Evolutionary conservation across 2,888 invertebrate genomes (phyloP).

Genomic region (Callyntrura sp.): DNA sequence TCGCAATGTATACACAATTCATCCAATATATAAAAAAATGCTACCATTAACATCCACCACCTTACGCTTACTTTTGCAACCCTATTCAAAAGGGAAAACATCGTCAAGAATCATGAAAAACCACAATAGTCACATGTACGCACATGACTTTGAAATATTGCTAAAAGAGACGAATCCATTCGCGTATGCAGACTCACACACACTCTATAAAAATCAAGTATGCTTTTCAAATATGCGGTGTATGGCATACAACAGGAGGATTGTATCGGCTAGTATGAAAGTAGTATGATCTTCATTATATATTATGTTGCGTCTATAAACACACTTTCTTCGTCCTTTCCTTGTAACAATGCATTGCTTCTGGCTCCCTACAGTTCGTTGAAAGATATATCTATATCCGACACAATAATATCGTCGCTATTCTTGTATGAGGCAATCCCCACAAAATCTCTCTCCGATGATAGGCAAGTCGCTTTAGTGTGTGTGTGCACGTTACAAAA

Average conservation of each 20-base stretch:
- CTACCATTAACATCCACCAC: constrained; percentile 25
- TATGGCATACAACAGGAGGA: neutral
- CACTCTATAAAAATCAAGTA: neutral
- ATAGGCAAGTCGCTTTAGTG: neutral
- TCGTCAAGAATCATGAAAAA: constrained; percentile 21
- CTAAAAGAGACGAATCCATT: neutral
- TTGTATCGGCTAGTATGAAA: neutral
- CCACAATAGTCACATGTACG: constrained; percentile 38
- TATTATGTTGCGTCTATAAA: constrained; percentile 34
- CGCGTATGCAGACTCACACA: neutral
- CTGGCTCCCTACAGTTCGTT: neutral
- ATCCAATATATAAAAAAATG: constrained; percentile 8
- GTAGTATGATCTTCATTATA: constrained; percentile 29
- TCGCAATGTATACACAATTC: neutral
- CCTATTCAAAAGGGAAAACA: neutral
- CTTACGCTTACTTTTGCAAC: constrained; percentile 42
- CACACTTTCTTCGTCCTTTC: constrained; percentile 60
- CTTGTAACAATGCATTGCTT: neutral
- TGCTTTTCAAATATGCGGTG: neutral
- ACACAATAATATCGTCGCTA: too few species aligned
- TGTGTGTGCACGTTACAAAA: neutral
- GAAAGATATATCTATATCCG: neutral
- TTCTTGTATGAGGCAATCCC: constrained; percentile 1
- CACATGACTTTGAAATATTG: constrained; percentile 44
- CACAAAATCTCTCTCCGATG: constrained; percentile 9